Percentiles rank a stretch among this genome's conserved stretches.
phyloP scores from a whole-genome alignment of 2,797 vertebrate genomes.

The Pangasius macronema region DNA sequence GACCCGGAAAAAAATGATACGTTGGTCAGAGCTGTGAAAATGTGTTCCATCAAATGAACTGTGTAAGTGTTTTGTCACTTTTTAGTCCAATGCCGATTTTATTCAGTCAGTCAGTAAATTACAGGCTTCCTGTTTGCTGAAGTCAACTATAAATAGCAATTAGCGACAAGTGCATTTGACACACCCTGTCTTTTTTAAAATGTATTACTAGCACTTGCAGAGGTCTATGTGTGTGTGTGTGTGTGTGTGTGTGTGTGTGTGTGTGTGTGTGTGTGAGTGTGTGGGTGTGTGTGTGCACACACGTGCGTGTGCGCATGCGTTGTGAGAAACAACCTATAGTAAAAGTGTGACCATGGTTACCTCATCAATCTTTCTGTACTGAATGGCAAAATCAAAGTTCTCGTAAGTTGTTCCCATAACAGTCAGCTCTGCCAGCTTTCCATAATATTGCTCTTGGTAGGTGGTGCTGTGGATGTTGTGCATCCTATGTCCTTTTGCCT shows the following conservation, averaged over 20 bases:
- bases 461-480: constrained; percentile 41
- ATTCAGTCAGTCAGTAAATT: constrained; percentile 54
- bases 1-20: background rate
- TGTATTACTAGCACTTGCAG: constrained; percentile 27
- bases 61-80: constrained; percentile 36
- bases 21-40: constrained; percentile 26
- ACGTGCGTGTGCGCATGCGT: background rate
- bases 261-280: background rate
- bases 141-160: constrained; percentile 55
- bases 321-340: background rate
- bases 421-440: constrained; percentile 24
- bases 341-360: constrained; percentile 22
- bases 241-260: background rate
- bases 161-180: constrained; percentile 50
- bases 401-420: constrained; percentile 30
- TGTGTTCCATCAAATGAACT: constrained; percentile 37
- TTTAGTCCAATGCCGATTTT: constrained; percentile 35
- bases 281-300: background rate
- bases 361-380: constrained; percentile 19
- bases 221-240: background rate
- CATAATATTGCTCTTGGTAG: constrained; percentile 50
- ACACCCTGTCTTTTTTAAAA: constrained; percentile 44
- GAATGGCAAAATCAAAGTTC: constrained; percentile 17
- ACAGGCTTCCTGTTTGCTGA: constrained; percentile 52
- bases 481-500: constrained; percentile 48